Evolutionary conservation across 2,797 vertebrate genomes (phyloP).

Genomic region (Helostoma temminkii): DNA sequence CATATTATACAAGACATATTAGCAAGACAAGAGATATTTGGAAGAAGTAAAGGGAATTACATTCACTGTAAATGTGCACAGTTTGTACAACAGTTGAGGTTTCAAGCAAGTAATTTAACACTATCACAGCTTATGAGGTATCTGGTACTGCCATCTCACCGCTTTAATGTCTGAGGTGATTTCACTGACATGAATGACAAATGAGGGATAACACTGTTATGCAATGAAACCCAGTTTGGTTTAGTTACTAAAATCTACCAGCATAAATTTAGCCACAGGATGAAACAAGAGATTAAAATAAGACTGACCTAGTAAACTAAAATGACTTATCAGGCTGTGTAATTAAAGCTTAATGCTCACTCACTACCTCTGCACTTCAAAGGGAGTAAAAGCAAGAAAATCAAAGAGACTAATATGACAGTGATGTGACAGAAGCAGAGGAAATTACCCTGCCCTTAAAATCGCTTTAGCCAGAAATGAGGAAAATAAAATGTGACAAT

Average conservation of each 20-base stretch:
- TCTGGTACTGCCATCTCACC: slow-evolving; percentile 19
- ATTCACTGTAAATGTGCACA: neutral
- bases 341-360: slow-evolving; percentile 55
- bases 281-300: slow-evolving; percentile 32
- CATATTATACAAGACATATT: too few species aligned
- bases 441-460: slow-evolving; percentile 31
- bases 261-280: slow-evolving; percentile 24
- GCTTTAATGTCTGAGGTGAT: slow-evolving; percentile 13
- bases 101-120: neutral
- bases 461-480: slow-evolving; percentile 31
- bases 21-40: neutral
- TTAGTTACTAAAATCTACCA: slow-evolving; percentile 31
- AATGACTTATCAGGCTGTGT: slow-evolving; percentile 32
- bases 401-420: slow-evolving; percentile 53
- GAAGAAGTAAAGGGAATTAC: neutral
- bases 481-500: slow-evolving; percentile 52
- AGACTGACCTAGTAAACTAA: slow-evolving; percentile 51
- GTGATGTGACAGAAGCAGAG: slow-evolving; percentile 43
- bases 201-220: slow-evolving; percentile 18
- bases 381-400: slow-evolving; percentile 51
- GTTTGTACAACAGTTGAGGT: neutral
- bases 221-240: slow-evolving; percentile 34
- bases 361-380: slow-evolving; percentile 59
- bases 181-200: slow-evolving; percentile 31
- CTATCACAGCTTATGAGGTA: slow-evolving; percentile 1